These are phyloP conservation scores for Platerodrilus igneus DNA, from an alignment of 2,888 invertebrate genomes.

Conservation along the genomic window DNA sequence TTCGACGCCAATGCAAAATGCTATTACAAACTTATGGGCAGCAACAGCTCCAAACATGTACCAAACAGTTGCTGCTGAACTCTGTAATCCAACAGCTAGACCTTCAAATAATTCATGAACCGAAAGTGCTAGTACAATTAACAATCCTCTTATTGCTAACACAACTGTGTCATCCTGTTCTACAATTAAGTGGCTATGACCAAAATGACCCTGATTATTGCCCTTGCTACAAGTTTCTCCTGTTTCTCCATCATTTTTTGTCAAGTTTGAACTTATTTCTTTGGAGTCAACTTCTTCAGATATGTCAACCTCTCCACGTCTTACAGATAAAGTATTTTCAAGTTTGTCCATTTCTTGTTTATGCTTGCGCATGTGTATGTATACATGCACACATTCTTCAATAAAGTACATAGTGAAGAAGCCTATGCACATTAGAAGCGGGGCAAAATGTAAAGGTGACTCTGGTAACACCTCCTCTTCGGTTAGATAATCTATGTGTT, in stretches of 20 bases:
- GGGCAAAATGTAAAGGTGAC: constrained; percentile 61
- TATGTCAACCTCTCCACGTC: constrained; percentile 35
- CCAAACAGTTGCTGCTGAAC: constrained; percentile 58
- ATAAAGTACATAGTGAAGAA: constrained; percentile 75
- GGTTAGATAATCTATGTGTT: constrained; percentile 61
- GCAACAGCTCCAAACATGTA: constrained; percentile 82
- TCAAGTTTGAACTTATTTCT: constrained; percentile 18
- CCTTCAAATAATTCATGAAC: constrained; percentile 86
- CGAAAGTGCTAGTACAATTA: constrained; percentile 78
- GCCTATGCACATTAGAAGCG: constrained; percentile 68
- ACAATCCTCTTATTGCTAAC: constrained; percentile 59
- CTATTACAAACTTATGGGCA: constrained; percentile 81
- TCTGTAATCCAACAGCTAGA: constrained; percentile 73
- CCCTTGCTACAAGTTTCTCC: no score
- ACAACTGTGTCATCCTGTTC: constrained; percentile 38
- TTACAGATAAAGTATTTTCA: constrained; percentile 39
- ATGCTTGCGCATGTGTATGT: constrained; percentile 51
- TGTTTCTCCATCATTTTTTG: constrained; percentile 14
- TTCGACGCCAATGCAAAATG: constrained; percentile 84
- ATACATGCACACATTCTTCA: constrained; percentile 73
- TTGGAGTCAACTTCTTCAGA: constrained; percentile 9
- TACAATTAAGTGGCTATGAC: constrained; percentile 37
- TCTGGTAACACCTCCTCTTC: constrained; percentile 47
- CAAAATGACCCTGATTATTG: constrained; percentile 29
- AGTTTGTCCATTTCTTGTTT: constrained; percentile 32